Base-by-base conservation (phyloP, 2,797 vertebrate species). In the Spinibarbus caldwelli region DNA sequence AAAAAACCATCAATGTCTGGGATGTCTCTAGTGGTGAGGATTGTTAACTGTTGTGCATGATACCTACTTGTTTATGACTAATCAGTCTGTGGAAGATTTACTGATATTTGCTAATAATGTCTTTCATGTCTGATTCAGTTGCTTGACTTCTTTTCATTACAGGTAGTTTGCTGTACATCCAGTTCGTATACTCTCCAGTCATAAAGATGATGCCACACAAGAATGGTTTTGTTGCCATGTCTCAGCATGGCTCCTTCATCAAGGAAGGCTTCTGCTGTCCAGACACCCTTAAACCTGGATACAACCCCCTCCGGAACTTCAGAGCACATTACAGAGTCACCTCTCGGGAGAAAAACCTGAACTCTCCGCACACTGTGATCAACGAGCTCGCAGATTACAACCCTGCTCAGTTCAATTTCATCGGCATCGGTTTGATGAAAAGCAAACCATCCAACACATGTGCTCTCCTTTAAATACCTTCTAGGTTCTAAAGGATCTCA, bases 1-100 rank as follows among this genome's bases (percentile, higher is more conserved):
- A 91, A 89, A n/a, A 93, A 85, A 95, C 95, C 36, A 59, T 97
- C 52, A 95, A 95, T 64, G 95, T 93, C 45, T 96, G 96, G 96
- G 93, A 94, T 0, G 94, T 94, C 0, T 54, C 78, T 7, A 90
- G 92, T 87, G 95, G 95, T 95, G 84, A 6, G 82, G 72, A 38
- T 29, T 66, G 66, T 57, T 57, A n/a, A 64, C 21, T 59, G 34
- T 64, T 54, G 45, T 59, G 36, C 29, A 64, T n/a, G 34, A 49
- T 11, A 34, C 14, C 26, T 45, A 34, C 29, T 17, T 9, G n/a
- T 76, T 76, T 15, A 38, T 45, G 17, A 8, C 3, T 52, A 49
- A 54, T 70, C 4, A 5, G 17, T 41, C 52, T 52, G 5, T 12
- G 14, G n/a, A 59, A 78, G 6, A 52, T 54, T n/a, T 1, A 15